phyloP scores from a whole-genome alignment of 2,113 vertebrate genomes.

The Heloderma charlesbogerti region DNA sequence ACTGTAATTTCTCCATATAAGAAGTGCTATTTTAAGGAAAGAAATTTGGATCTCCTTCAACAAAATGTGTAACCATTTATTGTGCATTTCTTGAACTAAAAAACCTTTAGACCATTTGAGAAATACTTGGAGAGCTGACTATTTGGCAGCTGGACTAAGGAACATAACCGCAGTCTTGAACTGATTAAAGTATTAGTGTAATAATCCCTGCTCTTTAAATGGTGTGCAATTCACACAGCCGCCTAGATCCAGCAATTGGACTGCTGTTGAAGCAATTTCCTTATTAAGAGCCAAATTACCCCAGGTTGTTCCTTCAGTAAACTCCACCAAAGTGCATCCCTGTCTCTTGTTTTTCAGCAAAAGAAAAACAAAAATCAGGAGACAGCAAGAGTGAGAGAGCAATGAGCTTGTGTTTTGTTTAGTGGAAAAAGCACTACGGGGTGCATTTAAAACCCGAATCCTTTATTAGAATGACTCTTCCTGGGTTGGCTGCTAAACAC shows the following conservation, averaged over 20 bases:
- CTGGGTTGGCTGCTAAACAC: background rate
- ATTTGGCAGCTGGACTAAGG: slow-evolving; percentile 8
- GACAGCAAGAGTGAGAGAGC: background rate
- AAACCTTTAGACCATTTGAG: background rate
- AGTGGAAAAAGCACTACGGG: background rate
- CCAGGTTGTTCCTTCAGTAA: slow-evolving; percentile 7
- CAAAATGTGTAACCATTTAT: background rate
- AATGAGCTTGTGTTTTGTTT: background rate
- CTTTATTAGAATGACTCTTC: background rate
- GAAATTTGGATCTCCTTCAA: background rate
- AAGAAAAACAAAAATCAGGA: background rate
- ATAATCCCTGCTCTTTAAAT: slow-evolving; percentile 20
- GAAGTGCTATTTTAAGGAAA: slow-evolving; percentile 1
- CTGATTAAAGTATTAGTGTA: slow-evolving; percentile 17
- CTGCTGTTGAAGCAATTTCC: slow-evolving; percentile 7
- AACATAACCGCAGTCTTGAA: slow-evolving; percentile 9
- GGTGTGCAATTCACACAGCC: background rate
- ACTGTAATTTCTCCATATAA: background rate
- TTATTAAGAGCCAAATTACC: slow-evolving; percentile 14
- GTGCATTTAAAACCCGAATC: background rate
- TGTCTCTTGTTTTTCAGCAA: background rate
- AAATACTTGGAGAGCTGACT: background rate
- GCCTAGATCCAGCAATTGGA: background rate
- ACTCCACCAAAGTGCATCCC: background rate
- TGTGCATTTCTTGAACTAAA: slow-evolving; percentile 4